A percentile compares a stretch with the other conserved stretches of the same genome.
phyloP scores from a whole-genome alignment of 1,140 invertebrate species.

The Drosophila nigromelanica region DNA sequence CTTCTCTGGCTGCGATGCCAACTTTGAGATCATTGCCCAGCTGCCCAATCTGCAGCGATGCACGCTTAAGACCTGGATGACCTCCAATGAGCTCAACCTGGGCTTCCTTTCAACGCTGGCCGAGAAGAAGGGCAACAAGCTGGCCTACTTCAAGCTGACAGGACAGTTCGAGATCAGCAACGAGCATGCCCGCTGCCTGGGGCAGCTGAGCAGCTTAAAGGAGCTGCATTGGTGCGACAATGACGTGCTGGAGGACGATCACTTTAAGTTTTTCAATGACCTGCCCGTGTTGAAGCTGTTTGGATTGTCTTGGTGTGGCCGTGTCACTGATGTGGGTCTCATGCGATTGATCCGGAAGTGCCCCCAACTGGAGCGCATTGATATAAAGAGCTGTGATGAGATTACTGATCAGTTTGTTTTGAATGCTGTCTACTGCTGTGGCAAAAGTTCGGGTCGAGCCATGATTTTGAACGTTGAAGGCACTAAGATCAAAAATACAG shows the following conservation, averaged over 20 bases:
- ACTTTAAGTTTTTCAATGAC: conserved; percentile 65
- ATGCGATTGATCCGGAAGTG: conserved; percentile 55
- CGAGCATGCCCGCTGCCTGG: conserved; percentile 59
- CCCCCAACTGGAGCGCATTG: conserved; percentile 30
- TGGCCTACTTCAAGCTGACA: conserved; percentile 48
- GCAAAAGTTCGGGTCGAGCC: conserved; percentile 28
- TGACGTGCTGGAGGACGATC: conserved; percentile 63
- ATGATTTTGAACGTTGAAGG: conserved; percentile 49
- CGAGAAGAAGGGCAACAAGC: conserved; percentile 45
- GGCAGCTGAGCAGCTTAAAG: conserved; percentile 45
- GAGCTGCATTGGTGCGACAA: conserved; percentile 58
- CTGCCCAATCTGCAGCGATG: conserved; percentile 62
- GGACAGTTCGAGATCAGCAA: conserved; percentile 61
- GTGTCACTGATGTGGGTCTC: conserved; percentile 51
- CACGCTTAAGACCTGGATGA: conserved; percentile 64
- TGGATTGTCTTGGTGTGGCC: conserved; percentile 42
- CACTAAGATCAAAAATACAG: conserved; percentile 35
- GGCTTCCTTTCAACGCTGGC: conserved; percentile 50
- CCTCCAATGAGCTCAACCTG: conserved; percentile 64
- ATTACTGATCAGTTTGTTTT: conserved; percentile 63
- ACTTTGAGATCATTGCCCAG: conserved; percentile 64
- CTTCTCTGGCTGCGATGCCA: conserved; percentile 64
- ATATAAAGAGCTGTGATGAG: conserved; percentile 49
- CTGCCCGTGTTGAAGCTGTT: conserved; percentile 33
- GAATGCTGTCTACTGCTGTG: conserved; percentile 51